Conservation (phyloP, 2,113 vertebrate genomes). For the Callithrix jacchus region DNA sequence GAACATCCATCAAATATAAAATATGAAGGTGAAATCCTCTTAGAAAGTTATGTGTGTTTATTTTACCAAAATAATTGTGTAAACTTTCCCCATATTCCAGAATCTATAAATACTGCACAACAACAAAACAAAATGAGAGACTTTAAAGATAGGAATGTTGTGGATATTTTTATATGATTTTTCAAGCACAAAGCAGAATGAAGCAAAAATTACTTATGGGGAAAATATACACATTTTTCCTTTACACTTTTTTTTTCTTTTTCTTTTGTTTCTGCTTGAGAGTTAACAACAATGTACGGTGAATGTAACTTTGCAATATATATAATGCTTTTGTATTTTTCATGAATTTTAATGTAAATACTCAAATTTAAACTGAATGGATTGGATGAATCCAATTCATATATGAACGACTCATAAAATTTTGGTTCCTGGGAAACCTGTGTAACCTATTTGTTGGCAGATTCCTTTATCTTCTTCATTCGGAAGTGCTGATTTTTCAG, state of each 20-base stretch:
- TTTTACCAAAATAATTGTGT: slow-evolving; percentile 25
- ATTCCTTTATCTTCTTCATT: background rate
- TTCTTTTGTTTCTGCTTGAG: background rate
- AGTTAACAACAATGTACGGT: background rate
- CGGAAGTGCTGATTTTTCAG: background rate
- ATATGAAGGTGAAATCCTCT: background rate
- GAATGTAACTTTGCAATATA: background rate
- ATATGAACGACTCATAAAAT: background rate
- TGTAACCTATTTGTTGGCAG: background rate
- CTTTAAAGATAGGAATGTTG: background rate
- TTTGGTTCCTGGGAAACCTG: background rate
- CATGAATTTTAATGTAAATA: background rate
- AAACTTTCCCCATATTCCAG: background rate
- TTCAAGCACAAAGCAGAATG: background rate
- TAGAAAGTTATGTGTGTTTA: background rate
- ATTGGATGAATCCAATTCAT: background rate
- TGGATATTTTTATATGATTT: slow-evolving; percentile 2
- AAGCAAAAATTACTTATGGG: background rate
- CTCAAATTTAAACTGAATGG: background rate
- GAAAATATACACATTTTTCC: background rate
- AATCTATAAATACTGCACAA: background rate
- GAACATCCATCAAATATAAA: background rate
- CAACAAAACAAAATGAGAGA: background rate
- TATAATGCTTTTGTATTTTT: background rate
- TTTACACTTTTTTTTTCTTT: background rate